Percentiles rank a stretch among this genome's conserved stretches.
These are phyloP conservation scores for Drosophila repletoides DNA, from an alignment of 1,140 invertebrate species.

Conservation along the genomic window DNA sequence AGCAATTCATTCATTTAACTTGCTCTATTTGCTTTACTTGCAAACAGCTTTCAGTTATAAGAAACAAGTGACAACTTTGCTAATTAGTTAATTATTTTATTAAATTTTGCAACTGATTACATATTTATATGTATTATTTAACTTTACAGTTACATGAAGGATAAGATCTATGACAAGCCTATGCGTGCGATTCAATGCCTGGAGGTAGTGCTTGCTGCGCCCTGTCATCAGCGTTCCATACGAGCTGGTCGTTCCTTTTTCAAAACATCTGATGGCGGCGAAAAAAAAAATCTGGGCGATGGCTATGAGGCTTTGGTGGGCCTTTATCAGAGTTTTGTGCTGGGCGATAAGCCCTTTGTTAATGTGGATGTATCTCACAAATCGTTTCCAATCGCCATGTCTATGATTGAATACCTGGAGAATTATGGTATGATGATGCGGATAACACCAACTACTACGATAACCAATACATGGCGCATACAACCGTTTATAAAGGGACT, in stretches of 20 bases:
- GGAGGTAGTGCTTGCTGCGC: conserved; percentile 88
- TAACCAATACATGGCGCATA: neutral
- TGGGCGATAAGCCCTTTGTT: conserved; percentile 87
- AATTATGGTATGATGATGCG: neutral
- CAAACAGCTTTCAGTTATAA: no score
- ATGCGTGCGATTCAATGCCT: conserved; percentile 89
- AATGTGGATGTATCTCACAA: conserved; percentile 91
- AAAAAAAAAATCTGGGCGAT: conserved; percentile 83
- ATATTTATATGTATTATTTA: no score
- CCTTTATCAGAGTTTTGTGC: conserved; percentile 88
- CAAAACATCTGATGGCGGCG: conserved; percentile 47
- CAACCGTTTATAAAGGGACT: conserved; percentile 51
- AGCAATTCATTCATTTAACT: no score
- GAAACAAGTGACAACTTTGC: no score
- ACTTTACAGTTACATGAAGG: conserved; percentile 67
- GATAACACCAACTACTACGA: neutral
- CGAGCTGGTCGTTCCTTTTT: conserved; percentile 82
- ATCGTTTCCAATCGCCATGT: conserved; percentile 85
- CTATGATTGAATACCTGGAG: conserved; percentile 82
- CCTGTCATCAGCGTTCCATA: conserved; percentile 84
- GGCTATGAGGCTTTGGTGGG: conserved; percentile 89
- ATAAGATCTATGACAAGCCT: conserved; percentile 83
- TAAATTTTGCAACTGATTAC: no score
- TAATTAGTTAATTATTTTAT: no score
- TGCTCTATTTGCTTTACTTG: no score